Base-by-base conservation (phyloP, 2,113 vertebrate genomes). In the Chaetops frenatus region DNA sequence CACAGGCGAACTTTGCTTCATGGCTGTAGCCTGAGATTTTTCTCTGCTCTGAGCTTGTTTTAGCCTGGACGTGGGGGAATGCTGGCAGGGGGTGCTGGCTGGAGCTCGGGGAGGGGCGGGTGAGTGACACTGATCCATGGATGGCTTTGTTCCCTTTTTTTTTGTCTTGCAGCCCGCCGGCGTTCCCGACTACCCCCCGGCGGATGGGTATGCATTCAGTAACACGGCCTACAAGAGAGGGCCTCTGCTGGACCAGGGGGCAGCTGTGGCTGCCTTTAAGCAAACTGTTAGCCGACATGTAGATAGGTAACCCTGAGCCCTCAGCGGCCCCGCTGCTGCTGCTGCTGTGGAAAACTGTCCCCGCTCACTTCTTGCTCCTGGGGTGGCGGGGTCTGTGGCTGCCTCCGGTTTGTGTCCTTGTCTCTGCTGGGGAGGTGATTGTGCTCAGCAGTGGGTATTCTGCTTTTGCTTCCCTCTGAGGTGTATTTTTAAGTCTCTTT, bases 261-360 rank as follows among this genome's bases (percentile, higher is more conserved):
- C 97, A 15, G 97, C 98, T 16, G 65, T 98, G 83, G 98, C 97
- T 61, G 98, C 98, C 80, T 98, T 98, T 94, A 98, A 98, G 96
- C 98, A 99, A 91, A 98, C 98, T 62, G 97, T 98, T 96, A 98
- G 97, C 97, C 98, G 96, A 67, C 98, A 95, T 85, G 96, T 98
- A 91, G 99, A 99, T 97, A 98, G 99, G 99, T 99, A 99, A 99
- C 92, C n/a, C 45, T 61, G 74, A 81, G 17, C 78, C 53, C 38
- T 10, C 2, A 33, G 89, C 38, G 14, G 69, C 38, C 45, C 33
- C 79, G 81, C 47, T 77, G 97, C 97, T 97, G 72, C 33, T 81
- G 81, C 47, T 77, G 97, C 97, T 97, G 72, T 98, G 98, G 97
- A 98, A 97, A 98, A 98, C 98, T 97, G 97, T 92, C 98, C 97